Conservation (phyloP, 2,113 vertebrate genomes). For the Nettapus auritus region DNA sequence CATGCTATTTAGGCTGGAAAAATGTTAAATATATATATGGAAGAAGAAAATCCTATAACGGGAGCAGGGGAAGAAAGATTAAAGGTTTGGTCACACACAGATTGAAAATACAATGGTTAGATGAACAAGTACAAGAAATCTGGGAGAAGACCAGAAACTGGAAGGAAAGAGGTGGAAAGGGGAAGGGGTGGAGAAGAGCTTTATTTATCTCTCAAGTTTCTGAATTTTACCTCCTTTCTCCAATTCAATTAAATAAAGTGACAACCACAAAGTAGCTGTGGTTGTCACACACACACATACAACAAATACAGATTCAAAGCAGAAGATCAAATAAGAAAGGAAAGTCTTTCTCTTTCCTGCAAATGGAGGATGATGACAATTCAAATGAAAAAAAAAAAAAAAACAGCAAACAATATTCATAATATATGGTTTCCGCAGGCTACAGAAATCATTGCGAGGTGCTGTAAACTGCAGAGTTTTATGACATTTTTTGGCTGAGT, state of each 20-base stretch:
- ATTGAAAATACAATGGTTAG: neutral
- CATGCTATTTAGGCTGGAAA: neutral
- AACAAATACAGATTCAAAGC: constrained; percentile 39
- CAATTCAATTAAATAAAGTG: neutral
- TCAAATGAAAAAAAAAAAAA: constrained; percentile 53
- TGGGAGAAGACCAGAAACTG: neutral
- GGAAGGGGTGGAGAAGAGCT: neutral
- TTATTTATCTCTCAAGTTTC: neutral
- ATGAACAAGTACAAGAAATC: neutral
- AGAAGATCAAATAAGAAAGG: constrained; percentile 13
- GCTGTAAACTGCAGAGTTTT: constrained; percentile 54
- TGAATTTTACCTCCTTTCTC: neutral
- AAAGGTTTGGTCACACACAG: neutral
- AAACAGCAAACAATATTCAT: constrained; percentile 52
- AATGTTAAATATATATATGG: neutral
- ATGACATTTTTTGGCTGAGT: constrained; percentile 66
- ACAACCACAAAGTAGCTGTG: neutral
- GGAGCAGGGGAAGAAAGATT: neutral
- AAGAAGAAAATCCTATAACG: neutral
- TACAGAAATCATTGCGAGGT: constrained; percentile 62
- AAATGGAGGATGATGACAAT: constrained; percentile 32
- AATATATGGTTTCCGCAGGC: constrained; percentile 41
- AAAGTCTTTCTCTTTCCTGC: constrained; percentile 29
- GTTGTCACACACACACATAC: neutral
- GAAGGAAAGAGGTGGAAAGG: no score